phyloP scores from a whole-genome alignment of 2,888 invertebrate species.

The Antitype chi region DNA sequence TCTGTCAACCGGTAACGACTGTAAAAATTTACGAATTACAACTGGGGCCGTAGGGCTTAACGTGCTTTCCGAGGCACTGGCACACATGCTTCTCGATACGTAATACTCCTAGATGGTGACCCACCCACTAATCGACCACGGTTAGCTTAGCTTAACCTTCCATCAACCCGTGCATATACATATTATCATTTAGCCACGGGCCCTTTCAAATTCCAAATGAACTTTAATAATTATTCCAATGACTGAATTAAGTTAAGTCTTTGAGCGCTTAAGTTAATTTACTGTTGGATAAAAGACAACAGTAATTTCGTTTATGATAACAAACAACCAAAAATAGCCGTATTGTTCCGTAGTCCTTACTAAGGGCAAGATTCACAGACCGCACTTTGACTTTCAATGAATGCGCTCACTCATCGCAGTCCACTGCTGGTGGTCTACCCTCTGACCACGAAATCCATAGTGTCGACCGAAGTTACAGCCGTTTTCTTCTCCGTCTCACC shows the following conservation, averaged over 20 bases:
- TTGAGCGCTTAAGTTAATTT: slow-evolving; percentile 36
- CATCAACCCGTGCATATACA: no score
- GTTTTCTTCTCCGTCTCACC: no score
- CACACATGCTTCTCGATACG: background rate
- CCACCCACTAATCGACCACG: background rate
- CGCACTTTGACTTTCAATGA: no score
- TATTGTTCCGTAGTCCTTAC: background rate
- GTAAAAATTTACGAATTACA: background rate
- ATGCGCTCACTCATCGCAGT: no score
- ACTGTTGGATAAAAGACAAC: slow-evolving; percentile 42
- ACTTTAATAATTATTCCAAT: slow-evolving; percentile 39
- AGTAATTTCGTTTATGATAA: slow-evolving; percentile 32
- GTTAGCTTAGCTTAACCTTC: background rate
- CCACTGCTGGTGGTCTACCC: no score
- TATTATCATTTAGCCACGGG: background rate
- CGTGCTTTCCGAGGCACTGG: background rate
- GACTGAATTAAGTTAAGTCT: slow-evolving; percentile 23
- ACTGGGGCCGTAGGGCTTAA: background rate
- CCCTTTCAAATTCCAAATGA: slow-evolving; percentile 17
- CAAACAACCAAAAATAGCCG: slow-evolving; percentile 22
- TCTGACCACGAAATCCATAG: no score
- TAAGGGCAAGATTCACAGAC: background rate
- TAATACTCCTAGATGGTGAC: background rate
- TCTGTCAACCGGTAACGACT: background rate
- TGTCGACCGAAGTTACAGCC: no score